A percentile compares a stretch with the other conserved stretches of the same genome.
Conservation (phyloP, 2,888 invertebrate genomes). For the Cantharis flavilabris region DNA sequence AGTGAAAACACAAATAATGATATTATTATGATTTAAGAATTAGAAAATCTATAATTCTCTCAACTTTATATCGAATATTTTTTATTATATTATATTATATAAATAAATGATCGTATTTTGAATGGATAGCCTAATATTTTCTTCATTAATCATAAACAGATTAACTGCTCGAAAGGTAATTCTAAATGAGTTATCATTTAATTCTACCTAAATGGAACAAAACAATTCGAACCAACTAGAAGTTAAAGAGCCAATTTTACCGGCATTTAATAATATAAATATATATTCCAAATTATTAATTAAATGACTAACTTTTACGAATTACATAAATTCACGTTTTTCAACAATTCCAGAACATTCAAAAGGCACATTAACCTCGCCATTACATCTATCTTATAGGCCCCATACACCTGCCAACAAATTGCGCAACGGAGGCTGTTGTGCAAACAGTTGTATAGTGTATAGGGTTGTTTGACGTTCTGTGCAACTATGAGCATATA, state of each 20-base stretch:
- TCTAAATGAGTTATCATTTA: neutral
- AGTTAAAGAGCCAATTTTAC: neutral
- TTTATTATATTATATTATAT: neutral
- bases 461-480: no score
- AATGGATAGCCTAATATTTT: neutral
- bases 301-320: neutral
- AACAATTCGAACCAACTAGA: neutral
- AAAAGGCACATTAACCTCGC: neutral
- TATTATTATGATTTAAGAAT: neutral
- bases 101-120: no score
- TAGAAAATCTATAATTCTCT: neutral
- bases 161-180: neutral
- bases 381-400: neutral
- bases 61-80: neutral
- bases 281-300: neutral
- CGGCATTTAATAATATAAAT: neutral
- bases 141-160: neutral
- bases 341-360: neutral
- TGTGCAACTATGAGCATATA: no score
- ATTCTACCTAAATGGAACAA: neutral
- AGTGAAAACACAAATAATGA: neutral
- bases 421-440: no score
- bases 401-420: no score
- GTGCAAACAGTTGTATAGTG: no score
- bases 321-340: neutral